phyloP scores from a whole-genome alignment of 1,140 invertebrate genomes.

The Akabosia matsudoensis region DNA sequence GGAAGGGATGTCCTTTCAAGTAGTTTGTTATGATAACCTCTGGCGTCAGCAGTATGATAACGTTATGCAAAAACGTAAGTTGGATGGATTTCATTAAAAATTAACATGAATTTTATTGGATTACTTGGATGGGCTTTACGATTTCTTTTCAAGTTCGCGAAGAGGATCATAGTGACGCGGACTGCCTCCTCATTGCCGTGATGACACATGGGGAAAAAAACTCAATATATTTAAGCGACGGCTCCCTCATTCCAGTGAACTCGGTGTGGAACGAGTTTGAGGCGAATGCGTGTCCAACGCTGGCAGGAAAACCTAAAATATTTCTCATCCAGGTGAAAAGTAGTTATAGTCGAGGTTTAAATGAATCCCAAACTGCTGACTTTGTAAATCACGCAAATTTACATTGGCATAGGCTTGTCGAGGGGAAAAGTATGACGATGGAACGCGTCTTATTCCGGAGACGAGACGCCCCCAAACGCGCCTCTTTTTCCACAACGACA shows the following conservation, averaged over 20 bases:
- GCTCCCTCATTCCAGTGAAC: constrained; percentile 51
- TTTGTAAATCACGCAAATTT: too few species aligned
- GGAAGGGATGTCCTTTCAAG: constrained; percentile 38
- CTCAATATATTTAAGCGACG: constrained; percentile 55
- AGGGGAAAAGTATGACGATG: constrained; percentile 55
- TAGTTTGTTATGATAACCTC: constrained; percentile 32
- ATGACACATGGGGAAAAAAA: constrained; percentile 59
- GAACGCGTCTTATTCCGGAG: constrained; percentile 48
- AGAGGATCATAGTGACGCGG: constrained; percentile 53
- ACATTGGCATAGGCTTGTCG: constrained; percentile 62
- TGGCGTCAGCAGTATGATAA: constrained; percentile 20
- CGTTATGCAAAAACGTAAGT: constrained; percentile 28
- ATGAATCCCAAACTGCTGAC: background rate
- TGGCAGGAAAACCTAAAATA: constrained; percentile 57
- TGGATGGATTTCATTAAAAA: too few species aligned
- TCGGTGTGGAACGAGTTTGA: constrained; percentile 56
- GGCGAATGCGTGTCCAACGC: constrained; percentile 54
- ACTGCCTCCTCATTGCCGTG: constrained; percentile 55
- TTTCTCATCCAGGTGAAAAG: constrained; percentile 57
- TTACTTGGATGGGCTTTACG: too few species aligned
- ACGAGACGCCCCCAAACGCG: background rate
- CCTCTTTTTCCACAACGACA: constrained; percentile 36
- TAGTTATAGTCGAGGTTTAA: background rate
- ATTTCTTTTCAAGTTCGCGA: constrained; percentile 49
- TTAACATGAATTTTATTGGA: constrained; percentile 34